A percentile compares a stretch with the other conserved stretches of the same genome.
Evolutionary conservation across 2,888 invertebrate genomes (phyloP).

Genomic region (Eulithis testata): DNA sequence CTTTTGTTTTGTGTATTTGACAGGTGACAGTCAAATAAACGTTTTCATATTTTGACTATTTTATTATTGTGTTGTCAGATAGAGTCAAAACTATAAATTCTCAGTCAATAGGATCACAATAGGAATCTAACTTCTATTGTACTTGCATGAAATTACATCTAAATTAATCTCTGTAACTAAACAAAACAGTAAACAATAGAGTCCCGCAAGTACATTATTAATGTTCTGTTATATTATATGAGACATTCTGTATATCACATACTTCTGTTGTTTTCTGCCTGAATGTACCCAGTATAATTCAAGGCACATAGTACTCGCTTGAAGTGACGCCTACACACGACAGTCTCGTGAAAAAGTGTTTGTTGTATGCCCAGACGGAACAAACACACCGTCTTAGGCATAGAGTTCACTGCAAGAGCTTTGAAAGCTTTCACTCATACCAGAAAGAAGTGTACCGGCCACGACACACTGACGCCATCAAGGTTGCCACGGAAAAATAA

Average conservation of each 20-base stretch:
- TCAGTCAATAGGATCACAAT: no score
- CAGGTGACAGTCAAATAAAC: no score
- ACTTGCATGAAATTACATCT: background rate
- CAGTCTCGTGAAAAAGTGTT: constrained; percentile 16
- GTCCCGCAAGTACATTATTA: constrained; percentile 14
- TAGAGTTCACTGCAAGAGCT: background rate
- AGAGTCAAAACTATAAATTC: no score
- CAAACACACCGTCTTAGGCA: constrained; percentile 14
- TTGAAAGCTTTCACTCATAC: background rate
- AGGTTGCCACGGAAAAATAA: no score
- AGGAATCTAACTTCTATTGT: background rate
- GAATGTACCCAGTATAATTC: no score
- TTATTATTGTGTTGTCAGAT: no score
- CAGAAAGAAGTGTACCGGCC: background rate
- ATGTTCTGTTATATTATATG: constrained; percentile 11
- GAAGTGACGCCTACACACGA: background rate
- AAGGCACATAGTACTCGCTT: background rate
- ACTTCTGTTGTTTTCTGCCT: no score
- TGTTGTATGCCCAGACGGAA: constrained; percentile 5
- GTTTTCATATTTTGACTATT: no score
- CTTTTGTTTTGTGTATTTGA: no score
- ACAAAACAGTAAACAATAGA: constrained; percentile 13
- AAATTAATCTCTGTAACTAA: constrained; percentile 6
- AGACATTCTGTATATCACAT: background rate
- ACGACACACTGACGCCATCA: no score